phyloP scores from a whole-genome alignment of 2,888 invertebrate genomes.

The Seira ritae region DNA sequence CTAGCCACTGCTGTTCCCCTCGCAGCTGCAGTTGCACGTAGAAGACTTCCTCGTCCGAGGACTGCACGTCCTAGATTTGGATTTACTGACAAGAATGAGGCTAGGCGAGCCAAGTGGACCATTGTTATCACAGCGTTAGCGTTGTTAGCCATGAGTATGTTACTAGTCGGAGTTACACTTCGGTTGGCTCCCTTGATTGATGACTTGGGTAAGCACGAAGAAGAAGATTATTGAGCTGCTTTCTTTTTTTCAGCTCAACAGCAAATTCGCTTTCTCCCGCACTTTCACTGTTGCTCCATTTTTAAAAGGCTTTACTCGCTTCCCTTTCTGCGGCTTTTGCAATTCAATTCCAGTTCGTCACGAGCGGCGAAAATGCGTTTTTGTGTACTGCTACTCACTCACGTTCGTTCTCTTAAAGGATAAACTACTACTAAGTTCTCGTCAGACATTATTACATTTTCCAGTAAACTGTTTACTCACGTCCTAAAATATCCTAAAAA shows the following conservation, averaged over 20 bases:
- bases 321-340: no score
- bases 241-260: neutral
- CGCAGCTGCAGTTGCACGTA: slow-evolving; percentile 72
- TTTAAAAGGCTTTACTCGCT: no score
- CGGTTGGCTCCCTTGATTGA: slow-evolving; percentile 97
- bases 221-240: slow-evolving; percentile 74
- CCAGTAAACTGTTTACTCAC: no score
- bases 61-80: slow-evolving; percentile 70
- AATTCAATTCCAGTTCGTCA: no score
- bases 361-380: no score
- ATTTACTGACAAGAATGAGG: slow-evolving; percentile 72
- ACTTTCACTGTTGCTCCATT: no score
- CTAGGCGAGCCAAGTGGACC: slow-evolving; percentile 86
- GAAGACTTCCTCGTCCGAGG: slow-evolving; percentile 70
- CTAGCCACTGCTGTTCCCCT: slow-evolving; percentile 69
- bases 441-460: no score
- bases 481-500: no score
- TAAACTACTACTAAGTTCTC: no score
- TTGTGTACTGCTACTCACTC: no score
- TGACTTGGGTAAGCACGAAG: slow-evolving; percentile 86
- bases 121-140: slow-evolving; percentile 94
- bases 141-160: slow-evolving; percentile 90
- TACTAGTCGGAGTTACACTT: slow-evolving; percentile 92
- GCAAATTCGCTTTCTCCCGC: no score
- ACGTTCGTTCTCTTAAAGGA: no score